phyloP scores from a whole-genome alignment of 1,140 invertebrate genomes.

The Venustaconcha ellipsiformis region DNA sequence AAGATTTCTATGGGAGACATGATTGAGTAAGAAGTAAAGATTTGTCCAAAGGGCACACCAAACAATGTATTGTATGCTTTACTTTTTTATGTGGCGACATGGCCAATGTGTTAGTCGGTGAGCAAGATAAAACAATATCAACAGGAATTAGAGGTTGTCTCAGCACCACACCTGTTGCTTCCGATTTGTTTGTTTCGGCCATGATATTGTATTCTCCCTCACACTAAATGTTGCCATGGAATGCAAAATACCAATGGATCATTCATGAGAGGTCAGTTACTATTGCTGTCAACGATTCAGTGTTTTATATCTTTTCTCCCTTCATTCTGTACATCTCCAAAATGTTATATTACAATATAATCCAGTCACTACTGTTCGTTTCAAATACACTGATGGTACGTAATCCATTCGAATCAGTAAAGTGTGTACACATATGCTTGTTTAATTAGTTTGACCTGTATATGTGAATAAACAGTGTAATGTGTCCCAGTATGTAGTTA shows the following conservation, averaged over 20 bases:
- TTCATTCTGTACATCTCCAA: neutral
- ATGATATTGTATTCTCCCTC: conserved; percentile 26
- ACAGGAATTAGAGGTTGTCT: conserved; percentile 27
- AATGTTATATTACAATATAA: neutral
- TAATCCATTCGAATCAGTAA: conserved; percentile 3
- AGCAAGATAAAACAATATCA: conserved; percentile 17
- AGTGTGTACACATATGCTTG: conserved; percentile 6
- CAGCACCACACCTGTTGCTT: conserved; percentile 8
- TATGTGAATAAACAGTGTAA: neutral
- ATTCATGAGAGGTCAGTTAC: conserved; percentile 30
- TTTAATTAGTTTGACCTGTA: conserved; percentile 4
- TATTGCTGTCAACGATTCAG: conserved; percentile 24
- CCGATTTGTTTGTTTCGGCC: conserved; percentile 17
- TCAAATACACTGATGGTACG: conserved; percentile 21
- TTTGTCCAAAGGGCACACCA: conserved; percentile 15
- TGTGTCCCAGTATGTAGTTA: conserved; percentile 9
- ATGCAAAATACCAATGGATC: conserved; percentile 28
- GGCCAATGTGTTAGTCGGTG: conserved; percentile 33
- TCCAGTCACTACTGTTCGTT: neutral
- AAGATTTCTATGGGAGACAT: conserved; percentile 27
- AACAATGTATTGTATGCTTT: conserved; percentile 22
- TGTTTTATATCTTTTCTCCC: conserved; percentile 23
- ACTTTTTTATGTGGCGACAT: conserved; percentile 8
- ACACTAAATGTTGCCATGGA: conserved; percentile 19
- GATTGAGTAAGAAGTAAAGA: conserved; percentile 12